Evolutionary conservation across 2,797 vertebrate species (phyloP).

Genomic region (Masticophis lateralis): DNA sequence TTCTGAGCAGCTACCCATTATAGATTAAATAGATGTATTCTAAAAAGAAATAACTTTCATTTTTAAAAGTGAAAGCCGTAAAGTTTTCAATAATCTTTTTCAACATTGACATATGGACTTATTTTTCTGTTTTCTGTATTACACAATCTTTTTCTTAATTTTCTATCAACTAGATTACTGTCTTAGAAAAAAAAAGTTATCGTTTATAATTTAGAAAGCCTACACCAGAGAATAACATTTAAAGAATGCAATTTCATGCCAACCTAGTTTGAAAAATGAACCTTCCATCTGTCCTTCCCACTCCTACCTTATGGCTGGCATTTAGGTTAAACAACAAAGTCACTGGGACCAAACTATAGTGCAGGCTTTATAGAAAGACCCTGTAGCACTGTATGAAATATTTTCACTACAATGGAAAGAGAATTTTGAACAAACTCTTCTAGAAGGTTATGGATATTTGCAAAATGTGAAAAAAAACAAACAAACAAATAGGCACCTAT

Average conservation of each 20-base stretch:
- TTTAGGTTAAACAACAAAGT: conserved; percentile 59
- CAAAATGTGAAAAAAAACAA: conserved; percentile 34
- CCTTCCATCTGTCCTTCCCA: conserved; percentile 62
- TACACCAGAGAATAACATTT: conserved; percentile 59
- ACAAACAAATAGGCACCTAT: not conserved
- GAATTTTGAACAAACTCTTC: conserved; percentile 27
- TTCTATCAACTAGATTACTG: conserved; percentile 13
- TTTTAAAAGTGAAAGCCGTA: conserved; percentile 15
- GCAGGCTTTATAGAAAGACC: conserved; percentile 49
- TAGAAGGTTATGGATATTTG: conserved; percentile 43
- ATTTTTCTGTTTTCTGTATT: conserved; percentile 36
- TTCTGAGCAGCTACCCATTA: not conserved
- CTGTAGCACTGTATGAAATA: conserved; percentile 47
- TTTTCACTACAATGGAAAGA: conserved; percentile 38
- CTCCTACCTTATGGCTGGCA: conserved; percentile 57
- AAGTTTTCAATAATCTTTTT: conserved; percentile 14
- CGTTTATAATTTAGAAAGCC: conserved; percentile 55
- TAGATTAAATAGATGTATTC: not conserved
- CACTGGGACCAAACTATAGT: conserved; percentile 52
- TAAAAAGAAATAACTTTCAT: not conserved
- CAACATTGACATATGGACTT: conserved; percentile 25
- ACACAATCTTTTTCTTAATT: conserved; percentile 39
- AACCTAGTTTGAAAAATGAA: conserved; percentile 57
- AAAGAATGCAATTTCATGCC: conserved; percentile 54
- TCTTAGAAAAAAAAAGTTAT: conserved; percentile 47